These are phyloP conservation scores for Mellilla xanthometata DNA, from an alignment of 2,888 invertebrate genomes.

Conservation along the genomic window DNA sequence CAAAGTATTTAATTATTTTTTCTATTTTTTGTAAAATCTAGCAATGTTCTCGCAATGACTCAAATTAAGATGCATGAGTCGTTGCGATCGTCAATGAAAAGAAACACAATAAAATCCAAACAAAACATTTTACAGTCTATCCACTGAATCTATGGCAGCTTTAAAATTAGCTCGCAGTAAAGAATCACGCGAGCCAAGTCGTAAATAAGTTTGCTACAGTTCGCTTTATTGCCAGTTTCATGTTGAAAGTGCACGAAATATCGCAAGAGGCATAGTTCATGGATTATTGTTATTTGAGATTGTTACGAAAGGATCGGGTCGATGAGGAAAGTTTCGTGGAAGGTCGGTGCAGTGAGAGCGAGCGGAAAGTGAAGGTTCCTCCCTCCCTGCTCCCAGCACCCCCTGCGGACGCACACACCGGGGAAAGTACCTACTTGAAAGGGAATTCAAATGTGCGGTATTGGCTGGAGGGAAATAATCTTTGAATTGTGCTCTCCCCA, in stretches of 20 bases:
- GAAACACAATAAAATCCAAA: too few species aligned
- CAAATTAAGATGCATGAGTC: too few species aligned
- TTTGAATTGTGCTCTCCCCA: slow-evolving; percentile 10
- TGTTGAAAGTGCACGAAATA: slow-evolving; percentile 22
- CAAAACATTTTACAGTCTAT: not conserved
- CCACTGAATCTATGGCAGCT: slow-evolving; percentile 3
- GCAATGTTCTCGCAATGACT: too few species aligned
- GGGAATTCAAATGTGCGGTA: slow-evolving; percentile 23
- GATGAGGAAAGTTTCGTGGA: slow-evolving; percentile 55
- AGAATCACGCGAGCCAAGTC: slow-evolving; percentile 5
- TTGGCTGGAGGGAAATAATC: slow-evolving; percentile 23
- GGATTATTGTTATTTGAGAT: slow-evolving; percentile 22
- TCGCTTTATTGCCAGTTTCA: slow-evolving; percentile 8
- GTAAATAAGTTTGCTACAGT: slow-evolving; percentile 14
- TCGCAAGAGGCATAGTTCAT: slow-evolving; percentile 22
- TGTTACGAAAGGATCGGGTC: slow-evolving; percentile 40
- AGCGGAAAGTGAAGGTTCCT: slow-evolving; percentile 65
- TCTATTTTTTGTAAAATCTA: too few species aligned
- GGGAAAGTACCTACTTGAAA: slow-evolving; percentile 50
- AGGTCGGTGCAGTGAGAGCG: slow-evolving; percentile 50
- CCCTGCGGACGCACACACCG: slow-evolving; percentile 50
- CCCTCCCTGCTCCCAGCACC: slow-evolving; percentile 34
- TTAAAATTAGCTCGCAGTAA: slow-evolving; percentile 1
- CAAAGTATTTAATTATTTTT: too few species aligned
- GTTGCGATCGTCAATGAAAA: too few species aligned